phyloP scores from a whole-genome alignment of 2,797 vertebrate species.

The Pipistrellus kuhlii region DNA sequence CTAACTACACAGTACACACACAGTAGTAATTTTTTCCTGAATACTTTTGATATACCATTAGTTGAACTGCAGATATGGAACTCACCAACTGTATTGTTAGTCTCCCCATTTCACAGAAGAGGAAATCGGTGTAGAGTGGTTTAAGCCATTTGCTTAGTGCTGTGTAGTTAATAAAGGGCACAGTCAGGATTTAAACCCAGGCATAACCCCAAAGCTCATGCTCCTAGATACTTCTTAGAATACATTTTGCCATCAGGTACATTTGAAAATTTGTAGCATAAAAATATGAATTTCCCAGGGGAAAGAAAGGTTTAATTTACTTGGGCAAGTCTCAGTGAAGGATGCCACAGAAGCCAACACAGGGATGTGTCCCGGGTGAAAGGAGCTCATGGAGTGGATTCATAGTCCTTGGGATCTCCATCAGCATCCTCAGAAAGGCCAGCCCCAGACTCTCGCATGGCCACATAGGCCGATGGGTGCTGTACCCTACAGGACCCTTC shows the following conservation, averaged over 20 bases:
- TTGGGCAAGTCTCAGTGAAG: slow-evolving; percentile 45
- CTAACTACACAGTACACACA: too few relatives aligned
- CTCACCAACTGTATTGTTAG: too few relatives aligned
- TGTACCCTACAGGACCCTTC: background rate
- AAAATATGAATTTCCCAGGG: slow-evolving; percentile 39
- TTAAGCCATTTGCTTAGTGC: background rate
- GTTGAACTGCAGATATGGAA: background rate
- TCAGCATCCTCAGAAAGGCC: background rate
- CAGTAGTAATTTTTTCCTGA: background rate
- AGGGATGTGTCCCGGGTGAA: background rate
- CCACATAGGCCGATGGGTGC: background rate
- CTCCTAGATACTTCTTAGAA: background rate
- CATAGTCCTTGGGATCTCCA: background rate
- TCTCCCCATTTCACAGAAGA: background rate
- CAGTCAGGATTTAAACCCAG: background rate
- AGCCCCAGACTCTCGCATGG: background rate
- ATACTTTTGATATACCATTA: background rate
- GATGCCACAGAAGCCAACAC: slow-evolving; percentile 16
- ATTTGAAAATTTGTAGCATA: background rate
- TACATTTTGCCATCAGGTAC: background rate
- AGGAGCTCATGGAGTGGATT: background rate
- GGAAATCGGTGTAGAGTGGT: background rate
- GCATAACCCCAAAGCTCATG: background rate
- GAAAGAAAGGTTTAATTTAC: slow-evolving; percentile 49
- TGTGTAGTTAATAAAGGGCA: background rate